Evolutionary conservation across 2,113 vertebrate genomes (phyloP), one percentile per base, ranked within the genome.

Genomic region (Zosterops hypoxanthus): DNA sequence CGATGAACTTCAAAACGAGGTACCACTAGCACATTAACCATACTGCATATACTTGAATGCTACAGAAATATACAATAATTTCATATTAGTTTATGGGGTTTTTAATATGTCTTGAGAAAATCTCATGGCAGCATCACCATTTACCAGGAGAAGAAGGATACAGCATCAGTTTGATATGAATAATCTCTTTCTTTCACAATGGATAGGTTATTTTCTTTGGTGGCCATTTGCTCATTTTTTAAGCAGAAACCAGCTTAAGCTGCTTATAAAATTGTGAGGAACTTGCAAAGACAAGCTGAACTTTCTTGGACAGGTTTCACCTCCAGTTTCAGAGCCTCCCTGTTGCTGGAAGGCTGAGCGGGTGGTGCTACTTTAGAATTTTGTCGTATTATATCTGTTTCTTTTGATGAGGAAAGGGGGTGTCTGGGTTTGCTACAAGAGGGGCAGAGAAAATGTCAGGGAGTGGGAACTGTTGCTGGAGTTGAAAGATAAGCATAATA

Each of bases 1-100:
- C 11, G 99, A 99, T 91, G 99, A 99, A 95, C 99, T 99, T 96
- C 99, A 99, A 96, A 99, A 99, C 96, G 99, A 99, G 99, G 99
- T 99, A 97, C 44, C 44, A 42, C 93, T 98, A 93, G 46, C 14
- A 3, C 28, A 22, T 85, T 85, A 73, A 66, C n/a, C 13, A 14
- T 49, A 12, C 26, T 50, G 22, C 1, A 0, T 63, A 11, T 69
- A 55, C 82, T 87, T 82, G 47, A 80, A 28, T 72, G 13, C 31
- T 75, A 11, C 33, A 77, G 13, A 82, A 82, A 42, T 34, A 29
- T 5, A 9, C 7, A 31, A 8, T 60, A 56, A 71, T 66, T 92
- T 87, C 4, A 3, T 52, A 14, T 16, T 71, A 41, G 4, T 41
- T 79, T 71, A 22, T 72, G n/a, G 8, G 24, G 31, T 53, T 21